Percentiles rank a stretch among this genome's conserved stretches.
These are phyloP conservation scores for Heliconius hortense DNA, from an alignment of 2,888 invertebrate species.

Conservation along the genomic window DNA sequence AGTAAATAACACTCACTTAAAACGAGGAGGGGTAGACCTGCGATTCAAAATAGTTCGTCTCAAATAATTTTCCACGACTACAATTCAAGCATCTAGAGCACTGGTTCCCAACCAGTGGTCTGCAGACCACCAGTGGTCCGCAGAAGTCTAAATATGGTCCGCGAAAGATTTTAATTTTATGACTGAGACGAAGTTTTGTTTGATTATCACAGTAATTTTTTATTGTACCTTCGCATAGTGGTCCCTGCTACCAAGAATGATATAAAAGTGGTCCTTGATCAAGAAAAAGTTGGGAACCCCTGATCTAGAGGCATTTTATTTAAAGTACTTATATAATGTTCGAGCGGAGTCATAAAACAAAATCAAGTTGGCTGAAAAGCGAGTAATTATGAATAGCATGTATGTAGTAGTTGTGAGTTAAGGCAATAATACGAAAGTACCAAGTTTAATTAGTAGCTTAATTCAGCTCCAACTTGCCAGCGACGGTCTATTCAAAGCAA, in stretches of 20 bases:
- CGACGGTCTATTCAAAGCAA: conserved; percentile 56
- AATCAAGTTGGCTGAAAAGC: conserved; percentile 39
- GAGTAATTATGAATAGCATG: conserved; percentile 45
- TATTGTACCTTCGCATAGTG: too few relatives aligned
- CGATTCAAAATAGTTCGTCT: neutral
- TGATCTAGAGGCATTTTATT: conserved; percentile 14
- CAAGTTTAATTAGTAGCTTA: conserved; percentile 64
- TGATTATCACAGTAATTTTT: too few relatives aligned
- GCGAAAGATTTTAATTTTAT: too few relatives aligned
- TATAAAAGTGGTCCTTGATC: too few relatives aligned
- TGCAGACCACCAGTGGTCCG: too few relatives aligned
- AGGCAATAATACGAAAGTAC: conserved; percentile 54
- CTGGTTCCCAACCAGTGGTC: too few relatives aligned
- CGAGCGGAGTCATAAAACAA: conserved; percentile 29
- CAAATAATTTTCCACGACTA: neutral
- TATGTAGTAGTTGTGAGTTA: conserved; percentile 43
- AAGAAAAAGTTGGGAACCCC: too few relatives aligned
- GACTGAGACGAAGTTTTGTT: too few relatives aligned
- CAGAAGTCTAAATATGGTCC: too few relatives aligned
- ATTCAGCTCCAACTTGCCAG: conserved; percentile 55
- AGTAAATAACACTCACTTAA: neutral
- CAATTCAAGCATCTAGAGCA: conserved; percentile 7
- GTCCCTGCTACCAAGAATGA: too few relatives aligned
- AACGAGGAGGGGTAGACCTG: neutral
- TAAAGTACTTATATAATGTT: conserved; percentile 9